phyloP scores from a whole-genome alignment of 2,113 vertebrate species.

The Brachyhypopomus occidentalis region DNA sequence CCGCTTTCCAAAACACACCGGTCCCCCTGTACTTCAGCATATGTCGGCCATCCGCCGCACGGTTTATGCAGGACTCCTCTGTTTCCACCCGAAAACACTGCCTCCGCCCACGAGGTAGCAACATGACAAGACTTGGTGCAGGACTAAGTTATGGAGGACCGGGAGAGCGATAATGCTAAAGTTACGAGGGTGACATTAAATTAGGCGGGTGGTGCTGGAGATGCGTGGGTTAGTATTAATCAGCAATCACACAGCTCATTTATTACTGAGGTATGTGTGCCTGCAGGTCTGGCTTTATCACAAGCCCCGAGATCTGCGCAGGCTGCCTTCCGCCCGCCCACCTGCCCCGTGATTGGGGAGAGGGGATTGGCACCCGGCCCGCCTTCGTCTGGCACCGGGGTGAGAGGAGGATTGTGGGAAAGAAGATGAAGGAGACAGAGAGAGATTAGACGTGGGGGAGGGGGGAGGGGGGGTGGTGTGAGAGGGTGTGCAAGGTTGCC shows the following conservation, averaged over 20 bases:
- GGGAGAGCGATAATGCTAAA: conserved; percentile 50
- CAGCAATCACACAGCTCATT: conserved; percentile 33
- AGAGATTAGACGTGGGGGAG: background rate
- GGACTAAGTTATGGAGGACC: conserved; percentile 22
- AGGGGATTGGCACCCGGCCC: conserved; percentile 28
- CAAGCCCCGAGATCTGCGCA: conserved; percentile 11
- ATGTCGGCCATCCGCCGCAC: too few relatives aligned
- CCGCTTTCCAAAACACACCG: too few relatives aligned
- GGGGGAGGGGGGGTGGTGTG: background rate
- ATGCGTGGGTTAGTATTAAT: conserved; percentile 25
- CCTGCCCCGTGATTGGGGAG: conserved; percentile 1
- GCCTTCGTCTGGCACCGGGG: conserved; percentile 18
- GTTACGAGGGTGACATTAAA: conserved; percentile 60
- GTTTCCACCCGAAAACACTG: background rate
- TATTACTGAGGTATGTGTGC: conserved; percentile 36
- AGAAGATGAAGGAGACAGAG: conserved; percentile 11
- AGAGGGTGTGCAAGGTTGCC: conserved; percentile 8
- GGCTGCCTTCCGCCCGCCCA: background rate
- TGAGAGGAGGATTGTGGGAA: conserved; percentile 1
- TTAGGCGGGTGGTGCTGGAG: background rate
- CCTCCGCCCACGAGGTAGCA: background rate
- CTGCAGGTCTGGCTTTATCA: conserved; percentile 2
- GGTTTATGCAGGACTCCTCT: background rate
- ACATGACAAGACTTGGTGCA: background rate
- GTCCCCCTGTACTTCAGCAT: too few relatives aligned